Evolutionary conservation across 2,113 vertebrate genomes (phyloP).

Genomic region (Origma solitaria): DNA sequence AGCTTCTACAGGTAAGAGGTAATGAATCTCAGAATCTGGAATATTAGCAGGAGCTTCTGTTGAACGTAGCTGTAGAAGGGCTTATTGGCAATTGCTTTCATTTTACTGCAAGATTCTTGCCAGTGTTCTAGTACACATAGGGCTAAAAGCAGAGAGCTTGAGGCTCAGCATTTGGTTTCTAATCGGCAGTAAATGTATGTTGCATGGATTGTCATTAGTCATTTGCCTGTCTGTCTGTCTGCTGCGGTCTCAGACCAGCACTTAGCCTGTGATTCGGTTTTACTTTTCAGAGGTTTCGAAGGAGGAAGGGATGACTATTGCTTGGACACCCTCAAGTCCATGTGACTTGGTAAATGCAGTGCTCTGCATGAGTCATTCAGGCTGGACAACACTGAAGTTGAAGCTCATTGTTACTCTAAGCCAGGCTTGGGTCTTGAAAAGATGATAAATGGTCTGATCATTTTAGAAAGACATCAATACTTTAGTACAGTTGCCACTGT

Average conservation of each 20-base stretch:
- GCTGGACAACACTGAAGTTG: background rate
- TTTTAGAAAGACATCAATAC: background rate
- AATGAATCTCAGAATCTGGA: background rate
- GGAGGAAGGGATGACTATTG: conserved; percentile 19
- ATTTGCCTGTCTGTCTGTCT: conserved; percentile 7
- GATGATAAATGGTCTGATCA: background rate
- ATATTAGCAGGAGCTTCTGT: background rate
- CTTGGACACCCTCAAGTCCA: background rate
- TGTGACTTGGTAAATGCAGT: background rate
- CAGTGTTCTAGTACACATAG: background rate
- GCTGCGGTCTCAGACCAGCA: background rate
- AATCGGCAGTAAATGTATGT: background rate
- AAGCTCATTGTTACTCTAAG: background rate
- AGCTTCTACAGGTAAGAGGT: conserved; percentile 6
- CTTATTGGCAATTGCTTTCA: background rate
- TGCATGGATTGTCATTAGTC: background rate
- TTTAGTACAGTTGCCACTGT: background rate
- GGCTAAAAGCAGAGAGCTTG: background rate
- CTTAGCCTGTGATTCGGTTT: background rate
- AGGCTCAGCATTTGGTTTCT: conserved; percentile 8
- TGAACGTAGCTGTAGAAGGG: background rate
- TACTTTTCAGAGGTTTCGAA: conserved; percentile 2
- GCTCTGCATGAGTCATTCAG: conserved; percentile 19
- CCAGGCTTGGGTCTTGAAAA: background rate
- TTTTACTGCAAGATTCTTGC: background rate